Evolutionary conservation across 2,797 vertebrate genomes (phyloP).

Genomic region (Hydrocynus forskahlii): DNA sequence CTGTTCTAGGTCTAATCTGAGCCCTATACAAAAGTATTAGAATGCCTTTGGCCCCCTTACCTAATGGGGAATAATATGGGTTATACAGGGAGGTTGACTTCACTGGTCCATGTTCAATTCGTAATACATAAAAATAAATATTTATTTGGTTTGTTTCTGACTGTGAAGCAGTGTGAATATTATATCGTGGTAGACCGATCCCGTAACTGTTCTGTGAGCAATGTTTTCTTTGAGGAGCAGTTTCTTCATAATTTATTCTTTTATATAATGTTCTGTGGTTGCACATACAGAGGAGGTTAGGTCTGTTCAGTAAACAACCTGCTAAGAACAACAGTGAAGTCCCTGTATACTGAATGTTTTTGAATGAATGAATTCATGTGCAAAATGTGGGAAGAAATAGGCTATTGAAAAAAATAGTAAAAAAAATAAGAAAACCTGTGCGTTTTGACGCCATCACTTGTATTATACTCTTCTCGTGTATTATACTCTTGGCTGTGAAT

Average conservation of each 20-base stretch:
- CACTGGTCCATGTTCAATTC: background rate
- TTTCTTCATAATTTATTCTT: background rate
- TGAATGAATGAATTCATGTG: background rate
- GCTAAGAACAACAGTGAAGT: background rate
- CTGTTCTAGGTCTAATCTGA: background rate
- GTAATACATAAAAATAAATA: background rate
- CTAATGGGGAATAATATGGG: background rate
- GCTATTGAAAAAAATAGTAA: too few species aligned
- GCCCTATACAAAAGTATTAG: background rate
- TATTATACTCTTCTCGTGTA: too few species aligned
- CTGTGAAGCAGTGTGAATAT: background rate
- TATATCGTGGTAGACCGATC: background rate
- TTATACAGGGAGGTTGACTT: background rate
- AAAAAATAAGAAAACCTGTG: too few species aligned
- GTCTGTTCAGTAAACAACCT: background rate
- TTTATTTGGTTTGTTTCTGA: conserved; percentile 3
- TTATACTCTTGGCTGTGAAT: conserved; percentile 56
- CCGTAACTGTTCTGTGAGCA: background rate
- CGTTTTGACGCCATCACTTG: too few species aligned
- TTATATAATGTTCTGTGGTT: background rate
- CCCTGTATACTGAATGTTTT: background rate
- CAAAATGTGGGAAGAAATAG: too few species aligned
- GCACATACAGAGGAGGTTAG: background rate
- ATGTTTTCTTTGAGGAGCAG: background rate
- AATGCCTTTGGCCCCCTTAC: background rate